Evolutionary conservation across 2,797 vertebrate species (phyloP).

Genomic region (Zalophus californianus): DNA sequence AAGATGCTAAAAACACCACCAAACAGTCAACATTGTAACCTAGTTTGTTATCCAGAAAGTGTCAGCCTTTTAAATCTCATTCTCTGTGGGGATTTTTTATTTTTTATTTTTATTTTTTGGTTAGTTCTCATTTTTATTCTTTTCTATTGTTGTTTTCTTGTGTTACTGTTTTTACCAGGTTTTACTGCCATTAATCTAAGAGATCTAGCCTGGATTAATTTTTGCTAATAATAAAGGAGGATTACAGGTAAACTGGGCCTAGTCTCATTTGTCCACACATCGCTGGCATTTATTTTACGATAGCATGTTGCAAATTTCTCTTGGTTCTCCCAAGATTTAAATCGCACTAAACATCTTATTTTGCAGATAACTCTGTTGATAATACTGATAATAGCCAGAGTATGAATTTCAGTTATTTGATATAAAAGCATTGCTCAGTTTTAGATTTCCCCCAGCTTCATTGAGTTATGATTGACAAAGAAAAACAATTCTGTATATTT

Average conservation of each 20-base stretch:
- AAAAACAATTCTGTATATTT: background rate
- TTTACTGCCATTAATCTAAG: background rate
- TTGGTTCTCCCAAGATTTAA: slow-evolving; percentile 46
- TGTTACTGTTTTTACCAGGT: background rate
- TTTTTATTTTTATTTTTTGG: background rate
- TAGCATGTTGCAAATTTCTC: slow-evolving; percentile 30
- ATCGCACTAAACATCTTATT: background rate
- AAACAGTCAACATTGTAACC: slow-evolving; percentile 39
- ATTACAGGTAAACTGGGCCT: background rate
- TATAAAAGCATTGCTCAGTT: slow-evolving; percentile 16
- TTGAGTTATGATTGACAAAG: background rate
- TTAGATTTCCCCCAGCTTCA: background rate
- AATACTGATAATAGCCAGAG: background rate
- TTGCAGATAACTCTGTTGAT: slow-evolving; percentile 1
- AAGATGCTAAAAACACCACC: background rate
- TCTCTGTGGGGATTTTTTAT: background rate
- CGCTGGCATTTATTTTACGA: background rate
- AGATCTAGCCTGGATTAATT: background rate
- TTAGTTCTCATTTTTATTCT: background rate
- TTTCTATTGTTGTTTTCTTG: background rate
- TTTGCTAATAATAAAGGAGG: background rate
- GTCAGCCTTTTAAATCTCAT: background rate
- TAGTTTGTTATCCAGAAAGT: slow-evolving; percentile 23
- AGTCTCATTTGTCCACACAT: background rate
- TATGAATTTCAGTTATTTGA: background rate